Evolutionary conservation across 2,888 invertebrate genomes (phyloP).

Genomic region (Mechanitis mazaeus): DNA sequence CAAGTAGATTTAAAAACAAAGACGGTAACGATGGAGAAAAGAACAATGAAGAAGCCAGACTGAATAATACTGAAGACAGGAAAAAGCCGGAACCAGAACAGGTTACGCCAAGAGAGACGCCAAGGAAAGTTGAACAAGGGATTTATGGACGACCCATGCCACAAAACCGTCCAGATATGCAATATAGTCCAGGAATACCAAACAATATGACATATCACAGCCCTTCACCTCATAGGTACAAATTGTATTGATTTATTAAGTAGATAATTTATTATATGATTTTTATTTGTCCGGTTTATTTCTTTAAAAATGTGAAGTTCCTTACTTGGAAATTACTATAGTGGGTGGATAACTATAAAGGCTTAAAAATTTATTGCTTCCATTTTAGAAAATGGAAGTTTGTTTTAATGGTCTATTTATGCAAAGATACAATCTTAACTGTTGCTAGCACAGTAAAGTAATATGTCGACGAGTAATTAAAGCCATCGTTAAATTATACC

Average conservation of each 20-base stretch:
- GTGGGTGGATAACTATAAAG: not conserved
- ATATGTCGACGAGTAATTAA: slow-evolving; percentile 5
- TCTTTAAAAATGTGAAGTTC: not conserved
- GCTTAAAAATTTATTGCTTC: not conserved
- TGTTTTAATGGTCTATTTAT: not conserved
- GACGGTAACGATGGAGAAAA: slow-evolving; percentile 75
- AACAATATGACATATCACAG: slow-evolving; percentile 67
- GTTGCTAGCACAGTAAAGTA: not conserved
- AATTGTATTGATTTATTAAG: not conserved
- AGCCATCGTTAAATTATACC: slow-evolving; percentile 2
- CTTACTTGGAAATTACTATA: not conserved
- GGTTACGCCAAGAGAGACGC: slow-evolving; percentile 62
- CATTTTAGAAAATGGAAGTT: not conserved
- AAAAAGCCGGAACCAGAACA: slow-evolving; percentile 63
- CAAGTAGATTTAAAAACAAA: slow-evolving; percentile 84
- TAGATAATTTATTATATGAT: not conserved
- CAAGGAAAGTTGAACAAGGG: slow-evolving; percentile 75
- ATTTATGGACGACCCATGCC: slow-evolving; percentile 79
- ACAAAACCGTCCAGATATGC: slow-evolving; percentile 70
- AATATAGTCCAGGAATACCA: slow-evolving; percentile 55
- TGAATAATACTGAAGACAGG: slow-evolving; percentile 80
- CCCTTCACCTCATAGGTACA: slow-evolving; percentile 68
- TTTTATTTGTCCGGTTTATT: too few relatives aligned
- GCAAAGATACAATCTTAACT: slow-evolving; percentile 5
- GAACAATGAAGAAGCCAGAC: slow-evolving; percentile 65